These are phyloP conservation scores for Dreissena polymorpha DNA, from an alignment of 1,140 invertebrate genomes.

Conservation along the genomic window DNA sequence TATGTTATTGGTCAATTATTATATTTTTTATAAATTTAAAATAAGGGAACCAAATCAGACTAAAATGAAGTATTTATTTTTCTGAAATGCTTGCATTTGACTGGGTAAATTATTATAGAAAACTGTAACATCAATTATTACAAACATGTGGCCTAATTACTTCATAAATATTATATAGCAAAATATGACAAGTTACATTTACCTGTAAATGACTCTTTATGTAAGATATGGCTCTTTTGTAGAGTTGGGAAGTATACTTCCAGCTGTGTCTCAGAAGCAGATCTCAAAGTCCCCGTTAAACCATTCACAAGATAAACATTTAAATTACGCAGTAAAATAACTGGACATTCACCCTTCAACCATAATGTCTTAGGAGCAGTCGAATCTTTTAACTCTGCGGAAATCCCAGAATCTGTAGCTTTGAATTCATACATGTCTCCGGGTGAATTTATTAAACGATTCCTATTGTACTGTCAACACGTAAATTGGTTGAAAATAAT, in stretches of 20 bases:
- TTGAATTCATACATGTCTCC: background rate
- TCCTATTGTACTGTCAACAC: constrained; percentile 47
- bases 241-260: background rate
- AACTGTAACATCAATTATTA: background rate
- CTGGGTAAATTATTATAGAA: background rate
- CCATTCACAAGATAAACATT: constrained; percentile 32
- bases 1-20: background rate
- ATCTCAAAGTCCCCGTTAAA: background rate
- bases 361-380: constrained; percentile 29
- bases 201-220: background rate
- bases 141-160: background rate
- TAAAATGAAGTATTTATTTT: background rate
- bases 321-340: constrained; percentile 28
- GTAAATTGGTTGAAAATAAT: constrained; percentile 48
- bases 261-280: background rate
- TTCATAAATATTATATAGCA: background rate
- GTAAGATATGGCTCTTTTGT: background rate
- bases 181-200: background rate
- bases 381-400: background rate
- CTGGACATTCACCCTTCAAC: constrained; percentile 9
- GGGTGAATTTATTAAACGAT: constrained; percentile 13
- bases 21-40: background rate
- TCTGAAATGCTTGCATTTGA: background rate
- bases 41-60: background rate
- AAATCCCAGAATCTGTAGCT: constrained; percentile 2